These are phyloP conservation scores for Micoletzkya japonica DNA, from an alignment of 2,888 invertebrate genomes.

Conservation along the genomic window DNA sequence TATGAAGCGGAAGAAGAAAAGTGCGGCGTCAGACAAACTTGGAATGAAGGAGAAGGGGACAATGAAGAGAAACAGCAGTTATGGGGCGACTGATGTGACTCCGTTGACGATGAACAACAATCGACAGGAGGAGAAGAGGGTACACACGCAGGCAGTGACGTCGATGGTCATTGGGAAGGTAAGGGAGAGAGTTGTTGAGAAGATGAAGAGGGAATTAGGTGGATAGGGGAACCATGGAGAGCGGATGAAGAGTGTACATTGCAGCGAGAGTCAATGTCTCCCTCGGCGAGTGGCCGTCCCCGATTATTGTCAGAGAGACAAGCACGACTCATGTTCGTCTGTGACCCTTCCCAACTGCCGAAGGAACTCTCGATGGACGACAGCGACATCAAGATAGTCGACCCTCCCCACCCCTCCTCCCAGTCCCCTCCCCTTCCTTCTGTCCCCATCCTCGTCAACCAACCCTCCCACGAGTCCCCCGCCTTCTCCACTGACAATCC, in stretches of 20 bases:
- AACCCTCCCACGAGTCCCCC: neutral
- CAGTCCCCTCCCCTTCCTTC: neutral
- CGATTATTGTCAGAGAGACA: constrained; percentile 36
- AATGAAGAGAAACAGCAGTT: constrained; percentile 14
- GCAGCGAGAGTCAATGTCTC: too few species aligned
- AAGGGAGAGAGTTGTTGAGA: too few species aligned
- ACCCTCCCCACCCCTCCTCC: constrained; percentile 13
- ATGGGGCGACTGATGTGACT: constrained; percentile 13
- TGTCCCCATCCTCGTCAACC: neutral
- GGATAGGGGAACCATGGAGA: too few species aligned
- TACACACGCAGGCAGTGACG: too few species aligned
- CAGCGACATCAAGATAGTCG: constrained; percentile 5
- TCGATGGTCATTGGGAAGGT: too few species aligned
- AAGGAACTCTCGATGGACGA: constrained; percentile 48
- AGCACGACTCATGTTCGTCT: constrained; percentile 56
- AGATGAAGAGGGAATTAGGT: too few species aligned
- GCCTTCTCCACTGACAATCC: too few species aligned
- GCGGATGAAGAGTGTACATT: constrained; percentile 1
- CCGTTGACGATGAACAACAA: constrained; percentile 23
- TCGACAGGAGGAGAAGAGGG: too few species aligned
- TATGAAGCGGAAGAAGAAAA: constrained; percentile 28
- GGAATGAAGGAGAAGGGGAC: constrained; percentile 4
- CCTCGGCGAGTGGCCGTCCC: constrained; percentile 32
- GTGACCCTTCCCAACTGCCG: constrained; percentile 59
- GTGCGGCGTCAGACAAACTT: neutral